phyloP scores from a whole-genome alignment of 2,113 vertebrate species.

The Tinamus guttatus region DNA sequence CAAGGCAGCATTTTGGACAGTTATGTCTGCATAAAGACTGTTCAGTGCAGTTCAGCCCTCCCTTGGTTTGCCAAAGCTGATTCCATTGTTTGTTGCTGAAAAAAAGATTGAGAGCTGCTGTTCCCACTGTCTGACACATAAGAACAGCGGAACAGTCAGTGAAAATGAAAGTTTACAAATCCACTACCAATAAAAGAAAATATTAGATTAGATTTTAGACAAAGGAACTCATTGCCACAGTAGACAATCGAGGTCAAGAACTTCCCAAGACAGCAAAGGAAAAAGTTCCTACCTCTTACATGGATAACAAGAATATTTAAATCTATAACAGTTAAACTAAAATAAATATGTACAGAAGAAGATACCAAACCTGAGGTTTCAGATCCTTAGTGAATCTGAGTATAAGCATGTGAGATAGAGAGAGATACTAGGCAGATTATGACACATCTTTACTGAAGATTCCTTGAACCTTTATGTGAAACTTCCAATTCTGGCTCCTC shows the following conservation, averaged over 20 bases:
- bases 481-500: neutral
- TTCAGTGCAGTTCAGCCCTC: neutral
- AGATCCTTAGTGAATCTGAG: conserved; percentile 4
- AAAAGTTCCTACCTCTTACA: neutral
- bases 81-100: neutral
- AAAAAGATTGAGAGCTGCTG: neutral
- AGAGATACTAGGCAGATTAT: neutral
- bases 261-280: neutral
- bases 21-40: neutral
- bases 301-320: neutral
- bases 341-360: neutral
- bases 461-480: conserved; percentile 25
- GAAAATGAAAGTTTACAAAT: conserved; percentile 12
- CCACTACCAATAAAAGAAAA: conserved; percentile 1
- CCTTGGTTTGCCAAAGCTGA: neutral
- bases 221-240: neutral
- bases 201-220: neutral
- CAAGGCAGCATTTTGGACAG: neutral
- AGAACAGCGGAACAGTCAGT: neutral
- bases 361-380: conserved; percentile 15
- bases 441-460: neutral
- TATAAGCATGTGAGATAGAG: conserved; percentile 1
- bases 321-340: neutral
- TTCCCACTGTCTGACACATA: neutral
- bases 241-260: conserved; percentile 30